Conservation (phyloP, 1,140 invertebrate genomes). For the Aphaenogaster rudis region DNA sequence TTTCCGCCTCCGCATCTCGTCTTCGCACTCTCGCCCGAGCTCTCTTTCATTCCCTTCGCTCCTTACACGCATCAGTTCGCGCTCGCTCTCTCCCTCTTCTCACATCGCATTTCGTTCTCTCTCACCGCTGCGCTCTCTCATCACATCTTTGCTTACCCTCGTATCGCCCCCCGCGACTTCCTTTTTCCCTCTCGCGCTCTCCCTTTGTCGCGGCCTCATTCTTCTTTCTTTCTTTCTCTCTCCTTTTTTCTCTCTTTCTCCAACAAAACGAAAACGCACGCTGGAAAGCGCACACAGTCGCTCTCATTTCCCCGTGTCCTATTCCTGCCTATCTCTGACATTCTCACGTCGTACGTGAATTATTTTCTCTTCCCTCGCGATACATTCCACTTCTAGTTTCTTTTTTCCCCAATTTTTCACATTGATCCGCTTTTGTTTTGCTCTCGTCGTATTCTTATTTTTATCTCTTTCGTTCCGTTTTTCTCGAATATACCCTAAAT, state of each 20-base stretch:
- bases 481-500: constrained; percentile 7
- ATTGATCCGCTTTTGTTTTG: constrained; percentile 23
- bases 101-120: background rate
- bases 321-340: constrained; percentile 43
- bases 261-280: constrained; percentile 8
- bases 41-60: constrained; percentile 66
- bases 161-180: constrained; percentile 55
- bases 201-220: constrained; percentile 29
- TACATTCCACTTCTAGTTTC: background rate
- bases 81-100: background rate
- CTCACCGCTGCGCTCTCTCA: constrained; percentile 67
- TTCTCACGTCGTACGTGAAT: constrained; percentile 51
- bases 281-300: constrained; percentile 22
- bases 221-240: constrained; percentile 34
- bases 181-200: constrained; percentile 56
- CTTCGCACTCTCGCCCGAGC: background rate
- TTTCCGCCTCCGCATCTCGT: constrained; percentile 18
- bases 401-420: constrained; percentile 53
- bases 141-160: constrained; percentile 67
- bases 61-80: constrained; percentile 56
- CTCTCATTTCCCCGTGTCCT: constrained; percentile 30
- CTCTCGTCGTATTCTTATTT: constrained; percentile 12
- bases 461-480: constrained; percentile 14
- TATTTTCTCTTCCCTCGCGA: constrained; percentile 14
- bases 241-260: background rate